A percentile compares a stretch with the other conserved stretches of the same genome.
phyloP scores from a whole-genome alignment of 2,113 vertebrate species.

The Psittacula cyanocephala region DNA sequence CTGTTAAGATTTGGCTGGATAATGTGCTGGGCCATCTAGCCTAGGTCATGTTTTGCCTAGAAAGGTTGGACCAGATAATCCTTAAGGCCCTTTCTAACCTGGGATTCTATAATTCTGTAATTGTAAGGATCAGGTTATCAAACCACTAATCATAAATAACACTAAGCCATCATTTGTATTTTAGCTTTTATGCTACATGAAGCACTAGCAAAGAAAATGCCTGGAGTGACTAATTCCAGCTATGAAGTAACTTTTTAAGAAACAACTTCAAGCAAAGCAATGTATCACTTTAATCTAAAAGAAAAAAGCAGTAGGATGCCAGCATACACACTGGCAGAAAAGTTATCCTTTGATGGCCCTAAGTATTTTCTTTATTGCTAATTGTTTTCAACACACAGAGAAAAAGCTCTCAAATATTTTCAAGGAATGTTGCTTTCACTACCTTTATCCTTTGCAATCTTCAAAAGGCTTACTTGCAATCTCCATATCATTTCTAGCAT shows the following conservation, averaged over 20 bases:
- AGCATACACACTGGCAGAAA: neutral
- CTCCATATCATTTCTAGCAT: neutral
- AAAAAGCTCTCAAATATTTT: neutral
- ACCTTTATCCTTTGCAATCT: neutral
- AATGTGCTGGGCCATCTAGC: neutral
- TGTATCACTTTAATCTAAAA: neutral
- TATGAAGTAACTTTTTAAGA: neutral
- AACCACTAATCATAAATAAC: constrained; percentile 1
- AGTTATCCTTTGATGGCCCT: neutral
- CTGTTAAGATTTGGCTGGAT: neutral
- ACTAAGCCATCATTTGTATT: constrained; percentile 1
- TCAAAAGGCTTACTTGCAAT: neutral
- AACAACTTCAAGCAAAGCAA: neutral
- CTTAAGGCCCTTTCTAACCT: neutral
- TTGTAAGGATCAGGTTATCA: constrained; percentile 2
- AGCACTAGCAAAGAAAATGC: constrained; percentile 23
- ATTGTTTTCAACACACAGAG: neutral
- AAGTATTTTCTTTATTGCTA: neutral
- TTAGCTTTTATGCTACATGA: neutral
- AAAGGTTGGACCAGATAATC: neutral
- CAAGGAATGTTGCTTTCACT: neutral
- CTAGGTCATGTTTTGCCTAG: neutral
- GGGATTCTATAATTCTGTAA: neutral
- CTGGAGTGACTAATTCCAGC: constrained; percentile 42
- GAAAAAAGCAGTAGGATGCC: neutral